Percentiles rank a stretch among this genome's conserved stretches.
Evolutionary conservation across 1,140 invertebrate species (phyloP).

Genomic region (Pseudomyrmex gracilis): DNA sequence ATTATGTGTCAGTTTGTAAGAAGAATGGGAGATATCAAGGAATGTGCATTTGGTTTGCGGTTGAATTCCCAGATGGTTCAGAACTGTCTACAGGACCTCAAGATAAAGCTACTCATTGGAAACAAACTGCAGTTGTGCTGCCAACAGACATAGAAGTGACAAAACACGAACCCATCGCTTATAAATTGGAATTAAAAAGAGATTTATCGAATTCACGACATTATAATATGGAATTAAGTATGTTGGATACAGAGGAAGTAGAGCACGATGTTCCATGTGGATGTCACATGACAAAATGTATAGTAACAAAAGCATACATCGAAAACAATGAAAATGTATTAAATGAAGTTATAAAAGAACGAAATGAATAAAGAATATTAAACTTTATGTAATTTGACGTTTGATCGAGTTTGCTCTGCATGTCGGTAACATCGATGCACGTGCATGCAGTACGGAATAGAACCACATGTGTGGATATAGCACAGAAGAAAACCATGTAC

Average conservation of each 20-base stretch:
- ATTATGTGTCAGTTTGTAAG: constrained; percentile 82
- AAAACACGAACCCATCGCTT: constrained; percentile 88
- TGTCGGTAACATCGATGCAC: too few relatives aligned
- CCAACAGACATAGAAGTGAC: constrained; percentile 88
- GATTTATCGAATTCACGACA: constrained; percentile 80
- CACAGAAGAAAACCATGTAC: too few relatives aligned
- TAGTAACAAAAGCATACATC: constrained; percentile 89
- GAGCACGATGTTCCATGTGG: constrained; percentile 92
- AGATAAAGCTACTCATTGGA: constrained; percentile 96
- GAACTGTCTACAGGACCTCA: constrained; percentile 91
- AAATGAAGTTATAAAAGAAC: too few relatives aligned
- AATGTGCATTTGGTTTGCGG: constrained; percentile 95
- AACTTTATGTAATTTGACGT: too few relatives aligned
- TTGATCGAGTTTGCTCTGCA: too few relatives aligned
- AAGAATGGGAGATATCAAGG: constrained; percentile 90
- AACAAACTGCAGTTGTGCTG: constrained; percentile 97
- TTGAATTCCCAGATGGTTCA: constrained; percentile 89
- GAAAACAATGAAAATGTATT: constrained; percentile 57
- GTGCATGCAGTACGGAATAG: too few relatives aligned
- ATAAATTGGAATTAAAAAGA: constrained; percentile 83
- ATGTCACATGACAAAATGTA: constrained; percentile 92
- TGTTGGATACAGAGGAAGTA: constrained; percentile 89
- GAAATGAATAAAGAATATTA: too few relatives aligned
- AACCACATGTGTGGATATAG: too few relatives aligned
- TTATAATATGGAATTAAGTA: constrained; percentile 89